Base-by-base conservation (phyloP, 2,888 invertebrate species). In the Marasmarcha lunaedactyla region DNA sequence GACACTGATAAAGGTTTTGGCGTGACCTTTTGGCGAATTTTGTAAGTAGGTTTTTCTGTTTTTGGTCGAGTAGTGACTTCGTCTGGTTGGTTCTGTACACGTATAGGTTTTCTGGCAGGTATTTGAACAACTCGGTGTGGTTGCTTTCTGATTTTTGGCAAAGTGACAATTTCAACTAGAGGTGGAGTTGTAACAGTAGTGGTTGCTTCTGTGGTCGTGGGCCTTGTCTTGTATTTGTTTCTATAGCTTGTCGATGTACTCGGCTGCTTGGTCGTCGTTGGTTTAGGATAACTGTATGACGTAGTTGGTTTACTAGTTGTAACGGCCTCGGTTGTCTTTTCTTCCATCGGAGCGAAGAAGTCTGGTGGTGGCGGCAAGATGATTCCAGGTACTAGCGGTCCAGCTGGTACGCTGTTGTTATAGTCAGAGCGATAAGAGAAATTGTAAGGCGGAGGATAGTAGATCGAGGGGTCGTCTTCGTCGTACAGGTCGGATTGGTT, bases 401-500 rank as follows among this genome's bases (percentile, higher is more conserved):
- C 94, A 0, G 94, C 91, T 34, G 92, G 90, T 26, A 94, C 93
- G 36, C 88, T 89, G 54, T 86, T 87, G 33, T 90, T 86, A 72
- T 94, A 93, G 63, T 92, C 92, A 63, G 86, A 88, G 63, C 87
- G 89, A 71, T 91, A 94, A 50, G 91, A 90, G 84, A 93, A 93
- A 71, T 92, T 94, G 84, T 95, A 95, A 10, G 94, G 93, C 60
- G 94, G 94, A 57, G 94, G 94, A 86, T 95, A 94, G 63, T 94
- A 95, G 40, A 94, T 89, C 52, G 94, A 93, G 57, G 94, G 94
- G 86, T 95, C 94, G 78, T 95, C 94, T 79, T 93, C 93, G 85
- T 94, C 93, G 78, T 91, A 89, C 51, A 89, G 88, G 62, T 92
- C 92, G 45, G 90, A 87, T 53, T 87, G 86, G 76, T 90, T 91